A percentile compares a stretch with the other conserved stretches of the same genome.
phyloP scores from a whole-genome alignment of 2,888 invertebrate genomes.

The Melipona bicolor region DNA sequence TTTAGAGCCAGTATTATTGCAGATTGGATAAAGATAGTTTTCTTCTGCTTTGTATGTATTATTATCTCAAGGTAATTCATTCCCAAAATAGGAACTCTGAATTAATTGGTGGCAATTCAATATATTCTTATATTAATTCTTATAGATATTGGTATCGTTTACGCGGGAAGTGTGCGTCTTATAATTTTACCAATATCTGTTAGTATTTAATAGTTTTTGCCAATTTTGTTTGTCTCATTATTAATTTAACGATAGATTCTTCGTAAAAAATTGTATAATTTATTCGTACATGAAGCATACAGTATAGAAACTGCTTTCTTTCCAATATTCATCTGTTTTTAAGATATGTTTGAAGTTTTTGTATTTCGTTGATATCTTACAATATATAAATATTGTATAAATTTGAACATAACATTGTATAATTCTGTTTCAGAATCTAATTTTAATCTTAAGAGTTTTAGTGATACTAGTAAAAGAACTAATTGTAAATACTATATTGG shows the following conservation, averaged over 20 bases:
- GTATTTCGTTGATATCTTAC: not conserved
- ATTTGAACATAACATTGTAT: not conserved
- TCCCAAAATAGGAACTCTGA: constrained; percentile 74
- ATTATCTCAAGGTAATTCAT: constrained; percentile 76
- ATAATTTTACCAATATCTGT: not conserved
- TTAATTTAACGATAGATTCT: not conserved
- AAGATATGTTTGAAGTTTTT: not conserved
- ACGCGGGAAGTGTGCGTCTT: constrained; percentile 7
- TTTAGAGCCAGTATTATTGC: constrained; percentile 69
- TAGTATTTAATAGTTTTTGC: constrained; percentile 6
- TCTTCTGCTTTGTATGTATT: constrained; percentile 60
- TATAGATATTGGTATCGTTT: not conserved
- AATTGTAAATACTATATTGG: not conserved
- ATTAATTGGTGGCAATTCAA: constrained; percentile 67
- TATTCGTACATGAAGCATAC: not conserved
- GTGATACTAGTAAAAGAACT: not conserved
- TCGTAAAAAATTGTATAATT: not conserved
- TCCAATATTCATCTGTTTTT: not conserved
- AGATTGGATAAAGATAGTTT: constrained; percentile 72
- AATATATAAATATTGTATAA: not conserved
- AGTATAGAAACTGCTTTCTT: not conserved
- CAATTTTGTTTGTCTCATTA: not conserved
- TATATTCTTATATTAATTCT: constrained; percentile 27
- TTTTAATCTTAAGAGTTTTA: not conserved
- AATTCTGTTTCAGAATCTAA: not conserved